Evolutionary conservation across 2,797 vertebrate genomes (phyloP).

Genomic region (Tokudaia muenninki): DNA sequence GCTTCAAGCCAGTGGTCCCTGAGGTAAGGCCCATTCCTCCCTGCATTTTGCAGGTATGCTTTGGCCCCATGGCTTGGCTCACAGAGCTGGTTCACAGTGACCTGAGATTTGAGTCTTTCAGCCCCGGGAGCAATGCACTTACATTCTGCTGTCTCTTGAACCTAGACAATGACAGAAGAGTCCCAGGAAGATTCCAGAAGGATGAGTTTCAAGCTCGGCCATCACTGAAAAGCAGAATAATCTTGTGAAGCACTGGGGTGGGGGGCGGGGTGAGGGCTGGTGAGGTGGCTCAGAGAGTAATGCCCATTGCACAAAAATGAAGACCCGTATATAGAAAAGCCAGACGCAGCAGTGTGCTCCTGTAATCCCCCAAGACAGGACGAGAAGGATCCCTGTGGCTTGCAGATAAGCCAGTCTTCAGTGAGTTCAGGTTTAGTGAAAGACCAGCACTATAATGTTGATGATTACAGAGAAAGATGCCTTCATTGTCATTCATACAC

Average conservation of each 20-base stretch:
- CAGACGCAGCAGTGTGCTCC: too few species aligned
- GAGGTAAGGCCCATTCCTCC: not conserved
- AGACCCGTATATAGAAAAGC: not conserved
- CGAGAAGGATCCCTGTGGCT: not conserved
- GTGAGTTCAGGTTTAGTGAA: not conserved
- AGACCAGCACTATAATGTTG: not conserved
- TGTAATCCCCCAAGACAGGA: not conserved
- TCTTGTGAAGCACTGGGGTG: not conserved
- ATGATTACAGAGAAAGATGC: not conserved
- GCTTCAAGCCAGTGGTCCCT: not conserved
- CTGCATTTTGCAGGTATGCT: not conserved
- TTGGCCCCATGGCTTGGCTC: not conserved
- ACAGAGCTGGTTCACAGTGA: not conserved
- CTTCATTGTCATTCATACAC: too few species aligned
- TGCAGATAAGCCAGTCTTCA: not conserved
- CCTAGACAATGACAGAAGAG: not conserved
- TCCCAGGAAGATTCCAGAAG: not conserved
- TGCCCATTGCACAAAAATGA: not conserved
- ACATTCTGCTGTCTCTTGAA: not conserved
- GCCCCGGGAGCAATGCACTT: not conserved
- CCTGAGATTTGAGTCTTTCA: not conserved
- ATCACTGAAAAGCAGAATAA: not conserved
- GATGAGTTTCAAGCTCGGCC: not conserved
- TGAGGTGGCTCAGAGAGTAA: not conserved
- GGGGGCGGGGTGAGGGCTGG: too few species aligned